Conservation (phyloP, 2,113 vertebrate genomes). For the Rhea americana region DNA sequence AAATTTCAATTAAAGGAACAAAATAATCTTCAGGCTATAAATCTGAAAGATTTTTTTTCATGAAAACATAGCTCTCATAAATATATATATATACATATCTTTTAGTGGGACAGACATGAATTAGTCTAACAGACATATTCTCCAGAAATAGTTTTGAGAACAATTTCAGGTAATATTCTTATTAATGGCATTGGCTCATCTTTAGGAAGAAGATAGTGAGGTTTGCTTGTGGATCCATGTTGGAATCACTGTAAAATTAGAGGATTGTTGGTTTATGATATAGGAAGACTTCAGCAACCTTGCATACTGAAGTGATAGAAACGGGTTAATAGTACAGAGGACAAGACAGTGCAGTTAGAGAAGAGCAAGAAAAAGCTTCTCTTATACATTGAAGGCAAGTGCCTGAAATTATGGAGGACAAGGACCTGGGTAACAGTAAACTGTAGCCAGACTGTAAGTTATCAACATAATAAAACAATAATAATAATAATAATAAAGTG, state of each 20-base stretch:
- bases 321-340: too few species aligned
- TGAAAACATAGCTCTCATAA: neutral
- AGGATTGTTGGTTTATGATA: too few species aligned
- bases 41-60: neutral
- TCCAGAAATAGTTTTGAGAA: neutral
- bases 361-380: neutral
- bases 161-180: too few species aligned
- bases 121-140: neutral
- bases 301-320: too few species aligned
- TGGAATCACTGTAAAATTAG: too few species aligned
- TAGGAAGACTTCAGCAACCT: too few species aligned
- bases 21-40: neutral
- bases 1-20: neutral
- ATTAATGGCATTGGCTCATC: too few species aligned
- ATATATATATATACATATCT: too few species aligned
- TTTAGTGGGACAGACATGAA: neutral
- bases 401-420: neutral
- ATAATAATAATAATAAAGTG: neutral
- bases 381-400: neutral
- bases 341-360: too few species aligned
- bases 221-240: too few species aligned
- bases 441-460: neutral
- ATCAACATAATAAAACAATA: neutral
- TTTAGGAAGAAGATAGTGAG: too few species aligned
- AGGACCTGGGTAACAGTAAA: neutral